These are phyloP conservation scores for Cryptosula pallasiana DNA, from an alignment of 2,888 invertebrate species.

Conservation along the genomic window DNA sequence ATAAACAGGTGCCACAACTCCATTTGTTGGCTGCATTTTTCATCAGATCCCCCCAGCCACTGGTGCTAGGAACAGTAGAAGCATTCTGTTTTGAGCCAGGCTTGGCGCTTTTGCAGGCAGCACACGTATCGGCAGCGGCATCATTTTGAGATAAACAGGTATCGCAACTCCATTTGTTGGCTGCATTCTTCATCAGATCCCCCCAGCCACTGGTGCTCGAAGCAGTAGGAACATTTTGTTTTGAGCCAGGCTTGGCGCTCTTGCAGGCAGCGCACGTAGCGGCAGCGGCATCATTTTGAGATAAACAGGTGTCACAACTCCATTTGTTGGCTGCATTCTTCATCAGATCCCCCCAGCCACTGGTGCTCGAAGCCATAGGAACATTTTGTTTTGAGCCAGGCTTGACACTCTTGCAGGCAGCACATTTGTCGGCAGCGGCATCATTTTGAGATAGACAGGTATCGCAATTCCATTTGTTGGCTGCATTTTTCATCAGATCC, in stretches of 20 bases:
- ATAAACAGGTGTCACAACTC: neutral
- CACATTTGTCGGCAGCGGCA: neutral
- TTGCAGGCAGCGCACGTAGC: conserved; percentile 8
- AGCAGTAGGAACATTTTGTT: too few relatives aligned
- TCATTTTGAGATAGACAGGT: neutral
- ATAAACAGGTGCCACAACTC: neutral
- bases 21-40: neutral
- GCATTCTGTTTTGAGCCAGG: too few relatives aligned
- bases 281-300: neutral
- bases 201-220: neutral
- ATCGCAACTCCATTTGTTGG: neutral
- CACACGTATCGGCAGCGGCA: neutral
- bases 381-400: neutral
- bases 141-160: neutral
- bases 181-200: neutral
- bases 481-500: neutral
- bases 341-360: conserved; percentile 1
- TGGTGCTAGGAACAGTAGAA: too few relatives aligned
- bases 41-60: conserved; percentile 9
- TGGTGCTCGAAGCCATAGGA: neutral
- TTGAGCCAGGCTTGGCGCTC: neutral
- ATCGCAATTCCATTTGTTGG: neutral
- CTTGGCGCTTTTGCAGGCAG: neutral
- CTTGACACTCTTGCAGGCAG: neutral
- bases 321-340: neutral